Evolutionary conservation across 2,113 vertebrate species (phyloP), one percentile per base, ranked within the genome.

Genomic region (Aix galericulata): DNA sequence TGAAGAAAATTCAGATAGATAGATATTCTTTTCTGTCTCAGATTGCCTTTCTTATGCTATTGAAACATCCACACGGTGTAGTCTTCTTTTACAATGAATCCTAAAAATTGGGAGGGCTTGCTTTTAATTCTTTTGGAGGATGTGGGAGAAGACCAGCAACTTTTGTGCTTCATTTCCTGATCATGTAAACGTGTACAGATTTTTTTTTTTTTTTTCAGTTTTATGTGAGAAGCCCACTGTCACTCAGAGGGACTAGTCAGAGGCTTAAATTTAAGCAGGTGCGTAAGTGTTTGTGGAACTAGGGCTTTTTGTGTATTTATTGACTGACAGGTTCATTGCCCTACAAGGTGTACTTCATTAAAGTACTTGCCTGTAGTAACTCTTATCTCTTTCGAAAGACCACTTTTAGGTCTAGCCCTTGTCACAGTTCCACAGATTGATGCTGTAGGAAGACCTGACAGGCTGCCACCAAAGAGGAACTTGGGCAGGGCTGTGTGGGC

Each of bases 261-360:
- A 53, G 52, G 46, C 85, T 94, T 93, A 88, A 83, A 86, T 64
- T 88, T 92, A 92, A 95, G 80, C 76, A 92, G 67, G 58, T 92
- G 63, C 72, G 40, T 86, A 91, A 94, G 59, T 9, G 1, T 72
- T 86, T 92, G 52, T 78, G 69, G 80, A 94, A 74, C 52, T 48
- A 78, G 8, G 48, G 42, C 32, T 72, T 88, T 95, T 26, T 95
- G 86, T 59, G 11, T 92, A 29, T 82, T 94, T 96, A 78, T 75
- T 86, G 76, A 80, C 68, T 0, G 55, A 72, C 76, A 94, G 56
- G 17, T 84, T 95, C 80, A 95, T 86, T 83, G 76, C 34, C 55
- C 68, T 82, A 9, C 38, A 31, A 88, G 82, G 94, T 88, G 29
- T 38, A 75, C 64, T 93, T 93, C 32, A n/a, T 29, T 34, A 27